Percentiles rank a stretch among this genome's conserved stretches.
Conservation (phyloP, 1,140 invertebrate species). For the Lordiphosa stackelbergi region DNA sequence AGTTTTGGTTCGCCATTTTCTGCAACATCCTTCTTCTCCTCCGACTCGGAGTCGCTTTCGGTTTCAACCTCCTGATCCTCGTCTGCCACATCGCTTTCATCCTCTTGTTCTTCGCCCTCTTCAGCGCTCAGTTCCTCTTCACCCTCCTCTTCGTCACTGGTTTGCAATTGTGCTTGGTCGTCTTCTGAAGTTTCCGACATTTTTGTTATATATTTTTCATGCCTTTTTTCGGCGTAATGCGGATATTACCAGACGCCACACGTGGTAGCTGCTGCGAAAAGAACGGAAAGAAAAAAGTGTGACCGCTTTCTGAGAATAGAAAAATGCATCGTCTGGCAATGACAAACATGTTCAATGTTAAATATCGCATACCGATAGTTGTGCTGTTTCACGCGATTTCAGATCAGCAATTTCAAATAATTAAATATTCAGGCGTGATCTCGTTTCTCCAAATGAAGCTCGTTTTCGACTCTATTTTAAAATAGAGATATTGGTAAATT, state of each 20-base stretch:
- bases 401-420: no score
- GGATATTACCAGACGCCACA: conserved; percentile 44
- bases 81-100: conserved; percentile 49
- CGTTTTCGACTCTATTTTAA: no score
- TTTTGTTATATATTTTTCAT: conserved; percentile 40
- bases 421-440: no score
- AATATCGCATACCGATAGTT: no score
- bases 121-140: conserved; percentile 34
- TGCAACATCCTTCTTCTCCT: conserved; percentile 10
- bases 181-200: conserved; percentile 75
- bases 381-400: no score
- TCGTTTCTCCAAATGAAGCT: no score
- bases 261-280: conserved; percentile 25
- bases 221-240: neutral
- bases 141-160: conserved; percentile 56
- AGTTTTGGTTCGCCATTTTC: conserved; percentile 33
- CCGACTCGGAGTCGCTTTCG: conserved; percentile 3
- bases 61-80: conserved; percentile 24
- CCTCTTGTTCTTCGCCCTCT: conserved; percentile 20
- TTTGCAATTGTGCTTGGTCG: conserved; percentile 39
- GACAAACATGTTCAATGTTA: no score
- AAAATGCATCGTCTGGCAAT: no score
- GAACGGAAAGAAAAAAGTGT: conserved; percentile 18
- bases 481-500: no score
- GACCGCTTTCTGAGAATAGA: neutral